These are phyloP conservation scores for Oenanthe oenanthe DNA, from an alignment of 2,113 vertebrate genomes.

Conservation along the genomic window DNA sequence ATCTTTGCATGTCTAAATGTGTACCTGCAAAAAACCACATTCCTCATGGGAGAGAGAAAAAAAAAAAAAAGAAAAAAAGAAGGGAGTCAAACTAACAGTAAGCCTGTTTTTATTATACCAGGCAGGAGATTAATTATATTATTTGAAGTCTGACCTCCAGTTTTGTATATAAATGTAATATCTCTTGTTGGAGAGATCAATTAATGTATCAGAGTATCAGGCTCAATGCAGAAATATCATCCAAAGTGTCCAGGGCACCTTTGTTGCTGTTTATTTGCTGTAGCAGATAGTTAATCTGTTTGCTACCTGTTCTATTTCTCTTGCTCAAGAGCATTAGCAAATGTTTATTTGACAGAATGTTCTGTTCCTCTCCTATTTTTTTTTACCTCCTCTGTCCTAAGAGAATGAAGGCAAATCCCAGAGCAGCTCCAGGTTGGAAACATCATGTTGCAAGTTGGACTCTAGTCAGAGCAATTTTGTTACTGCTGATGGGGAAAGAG, in stretches of 20 bases:
- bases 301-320: background rate
- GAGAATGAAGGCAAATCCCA: background rate
- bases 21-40: background rate
- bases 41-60: background rate
- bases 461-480: background rate
- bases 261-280: background rate
- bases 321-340: conserved; percentile 32
- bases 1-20: background rate
- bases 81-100: background rate
- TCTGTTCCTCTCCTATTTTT: background rate
- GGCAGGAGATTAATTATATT: background rate
- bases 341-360: conserved; percentile 25
- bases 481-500: background rate
- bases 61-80: too few relatives aligned
- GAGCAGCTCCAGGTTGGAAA: background rate
- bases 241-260: background rate
- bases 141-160: background rate
- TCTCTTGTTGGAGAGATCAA: background rate
- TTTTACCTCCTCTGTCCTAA: background rate
- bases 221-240: background rate
- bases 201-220: background rate
- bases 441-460: background rate
- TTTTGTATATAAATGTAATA: background rate
- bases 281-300: conserved; percentile 36
- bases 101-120: background rate